A percentile compares a stretch with the other conserved stretches of the same genome.
Conservation (phyloP, 1,140 invertebrate species). For the Panagrolaimus sp. region DNA sequence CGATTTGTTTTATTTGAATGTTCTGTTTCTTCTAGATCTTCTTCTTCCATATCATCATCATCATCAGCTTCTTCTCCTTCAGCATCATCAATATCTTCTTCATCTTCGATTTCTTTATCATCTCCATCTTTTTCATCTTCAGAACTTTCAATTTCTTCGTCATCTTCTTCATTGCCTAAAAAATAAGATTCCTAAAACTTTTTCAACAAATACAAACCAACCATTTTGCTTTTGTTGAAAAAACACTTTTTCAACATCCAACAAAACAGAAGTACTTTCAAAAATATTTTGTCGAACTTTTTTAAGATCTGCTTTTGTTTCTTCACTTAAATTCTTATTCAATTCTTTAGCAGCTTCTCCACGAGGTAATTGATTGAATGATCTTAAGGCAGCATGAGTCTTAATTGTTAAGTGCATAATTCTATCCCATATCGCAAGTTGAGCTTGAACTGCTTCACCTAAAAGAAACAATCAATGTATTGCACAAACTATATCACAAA, state of each 20-base stretch:
- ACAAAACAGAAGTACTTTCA: neutral
- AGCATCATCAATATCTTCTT: slow-evolving; percentile 16
- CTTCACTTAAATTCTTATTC: neutral
- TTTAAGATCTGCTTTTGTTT: slow-evolving; percentile 1
- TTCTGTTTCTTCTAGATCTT: neutral
- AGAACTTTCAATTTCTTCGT: slow-evolving; percentile 26
- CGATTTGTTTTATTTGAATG: slow-evolving; percentile 7
- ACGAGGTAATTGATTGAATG: slow-evolving; percentile 25
- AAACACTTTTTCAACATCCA: slow-evolving; percentile 1
- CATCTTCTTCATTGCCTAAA: neutral
- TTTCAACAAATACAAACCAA: neutral
- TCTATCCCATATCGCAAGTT: slow-evolving; percentile 21
- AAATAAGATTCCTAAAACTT: neutral
- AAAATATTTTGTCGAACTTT: slow-evolving; percentile 13
- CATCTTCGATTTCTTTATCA: neutral
- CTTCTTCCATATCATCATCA: neutral
- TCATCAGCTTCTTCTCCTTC: slow-evolving; percentile 15
- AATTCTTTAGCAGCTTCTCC: slow-evolving; percentile 15
- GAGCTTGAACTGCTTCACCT: slow-evolving; percentile 20
- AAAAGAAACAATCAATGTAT: neutral
- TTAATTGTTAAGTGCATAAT: slow-evolving; percentile 21
- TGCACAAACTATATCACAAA: neutral
- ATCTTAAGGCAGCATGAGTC: slow-evolving; percentile 13
- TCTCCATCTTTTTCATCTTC: slow-evolving; percentile 18
- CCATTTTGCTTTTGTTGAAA: slow-evolving; percentile 13